Percentiles rank a stretch among this genome's conserved stretches.
These are phyloP conservation scores for Pseudomyrmex sp. DNA, from an alignment of 1,140 invertebrate species.

Conservation along the genomic window DNA sequence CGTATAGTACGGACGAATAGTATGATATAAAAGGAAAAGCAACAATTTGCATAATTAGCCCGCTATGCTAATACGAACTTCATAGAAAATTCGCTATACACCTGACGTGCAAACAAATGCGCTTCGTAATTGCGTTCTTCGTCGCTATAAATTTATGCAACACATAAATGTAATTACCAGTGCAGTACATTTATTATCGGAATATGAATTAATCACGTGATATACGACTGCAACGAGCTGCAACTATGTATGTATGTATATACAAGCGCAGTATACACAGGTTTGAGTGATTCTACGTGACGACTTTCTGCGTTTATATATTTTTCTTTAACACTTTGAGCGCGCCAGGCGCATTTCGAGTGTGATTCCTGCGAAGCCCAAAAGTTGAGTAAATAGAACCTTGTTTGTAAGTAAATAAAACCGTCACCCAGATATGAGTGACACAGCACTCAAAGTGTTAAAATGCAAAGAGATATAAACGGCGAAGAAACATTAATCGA, in stretches of 20 bases:
- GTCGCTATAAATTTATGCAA: slow-evolving; percentile 16
- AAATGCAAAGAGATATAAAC: no score
- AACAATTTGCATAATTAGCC: slow-evolving; percentile 33
- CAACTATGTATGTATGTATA: background rate
- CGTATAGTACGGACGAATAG: background rate
- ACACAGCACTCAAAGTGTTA: no score
- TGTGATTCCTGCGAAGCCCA: no score
- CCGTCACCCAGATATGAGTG: no score
- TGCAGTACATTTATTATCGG: slow-evolving; percentile 14
- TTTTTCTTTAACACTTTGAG: background rate
- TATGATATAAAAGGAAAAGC: slow-evolving; percentile 11
- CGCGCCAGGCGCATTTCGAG: no score
- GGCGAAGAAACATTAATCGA: background rate
- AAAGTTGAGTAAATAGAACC: no score
- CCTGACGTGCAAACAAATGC: slow-evolving; percentile 12
- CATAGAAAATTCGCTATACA: slow-evolving; percentile 15
- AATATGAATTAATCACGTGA: slow-evolving; percentile 44
- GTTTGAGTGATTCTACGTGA: background rate
- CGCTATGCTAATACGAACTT: slow-evolving; percentile 4
- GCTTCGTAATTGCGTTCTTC: slow-evolving; percentile 39
- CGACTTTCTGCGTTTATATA: background rate
- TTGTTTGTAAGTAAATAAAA: no score
- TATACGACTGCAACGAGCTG: background rate
- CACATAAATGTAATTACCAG: slow-evolving; percentile 16
- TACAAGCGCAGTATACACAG: background rate